Base-by-base conservation (phyloP, 2,797 vertebrate genomes). In the Cyclopterus lumpus region DNA sequence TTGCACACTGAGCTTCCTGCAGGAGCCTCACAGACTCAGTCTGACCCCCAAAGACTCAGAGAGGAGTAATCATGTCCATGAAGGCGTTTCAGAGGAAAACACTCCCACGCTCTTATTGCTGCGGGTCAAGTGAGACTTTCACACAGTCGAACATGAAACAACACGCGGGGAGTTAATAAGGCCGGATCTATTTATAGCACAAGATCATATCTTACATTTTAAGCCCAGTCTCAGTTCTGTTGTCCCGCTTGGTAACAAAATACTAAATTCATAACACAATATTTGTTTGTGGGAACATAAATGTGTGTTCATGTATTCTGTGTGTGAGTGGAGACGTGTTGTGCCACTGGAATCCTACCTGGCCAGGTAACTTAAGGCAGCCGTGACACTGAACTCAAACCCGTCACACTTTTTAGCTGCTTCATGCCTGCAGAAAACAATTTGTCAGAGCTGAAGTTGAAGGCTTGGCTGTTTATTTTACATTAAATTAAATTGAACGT, bases 31-130 rank as follows among this genome's bases (percentile, higher is more conserved):
- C 24, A 63, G 59, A 71, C 66, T 12, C 53, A 67, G 38, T 74
- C 71, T 73, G 55, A 55, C 71, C 18, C 36, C 38, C 68, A 77
- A 73, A 80, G 75, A 83, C 28, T 79, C 71, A 67, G 36, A 81
- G 61, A 75, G n/a, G 62, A 78, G 54, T 79, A 77, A 75, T 75
- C 42, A 82, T 49, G 61, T 79, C 67, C 67, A 77, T 59, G 32
- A 81, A 83, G 80, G 68, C 34, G 72, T 81, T 82, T 57, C 16
- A 67, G 53, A 67, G 49, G 48, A 64, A 86, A 84, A 87, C 77
- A 74, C 76, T 88, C 81, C 69, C 77, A 89, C 67, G 20, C 61
- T 74, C 67, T 70, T 67, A 78, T 68, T 81, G 62, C 55, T 60
- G 75, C 36, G 68, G 71, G 60, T 84, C 82, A 72, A 68, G 49